Evolutionary conservation across 2,888 invertebrate genomes (phyloP), one percentile per base, ranked within the genome.

Genomic region (Ypsolopha scabrella): DNA sequence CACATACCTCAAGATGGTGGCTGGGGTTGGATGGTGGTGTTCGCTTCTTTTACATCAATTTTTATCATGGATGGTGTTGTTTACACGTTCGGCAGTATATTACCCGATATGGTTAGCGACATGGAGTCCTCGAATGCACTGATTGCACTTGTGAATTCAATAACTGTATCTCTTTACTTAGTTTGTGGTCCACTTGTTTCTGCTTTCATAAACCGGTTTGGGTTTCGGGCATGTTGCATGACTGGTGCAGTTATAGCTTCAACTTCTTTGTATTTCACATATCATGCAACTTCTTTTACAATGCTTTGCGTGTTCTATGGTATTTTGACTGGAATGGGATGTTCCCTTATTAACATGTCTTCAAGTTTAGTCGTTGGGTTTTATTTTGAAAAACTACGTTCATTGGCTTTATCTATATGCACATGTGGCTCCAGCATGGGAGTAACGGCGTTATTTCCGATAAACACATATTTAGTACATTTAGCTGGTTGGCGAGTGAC

Each of bases 11-110:
- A 67, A 52, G 85, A 86, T 56, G 81, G 81, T 52, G 75, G 76
- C 33, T 85, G 83, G 82, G 83, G 82, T 41, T 86, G 85, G 85
- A 63, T 81, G 6, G 83, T 86, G 9, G 77, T 83, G 1, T 51
- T 59, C 41, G 64, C 71, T 35, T 60, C 78, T 7, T 83, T 83
- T 61, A 54, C 57, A 10, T 58, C 58, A 55, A 69, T 76, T 54
- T 70, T 75, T 54, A 56, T 83, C 50, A 54, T 82, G 50, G 85
- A 86, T 56, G 85, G 85, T 37, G 58, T 76, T 50, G 63, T 63
- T 35, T 83, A 68, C 51, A 80, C 82, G 9, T 86, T 80, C 60
- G 85, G 83, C 34, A 78, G 78, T 57, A 53, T 85, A 53, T 60
- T 75, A 37, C 57, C 57, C 43, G 76, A 80, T 52, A 72, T 86